Conservation (phyloP, 2,797 vertebrate species). For the Squalus acanthias region DNA sequence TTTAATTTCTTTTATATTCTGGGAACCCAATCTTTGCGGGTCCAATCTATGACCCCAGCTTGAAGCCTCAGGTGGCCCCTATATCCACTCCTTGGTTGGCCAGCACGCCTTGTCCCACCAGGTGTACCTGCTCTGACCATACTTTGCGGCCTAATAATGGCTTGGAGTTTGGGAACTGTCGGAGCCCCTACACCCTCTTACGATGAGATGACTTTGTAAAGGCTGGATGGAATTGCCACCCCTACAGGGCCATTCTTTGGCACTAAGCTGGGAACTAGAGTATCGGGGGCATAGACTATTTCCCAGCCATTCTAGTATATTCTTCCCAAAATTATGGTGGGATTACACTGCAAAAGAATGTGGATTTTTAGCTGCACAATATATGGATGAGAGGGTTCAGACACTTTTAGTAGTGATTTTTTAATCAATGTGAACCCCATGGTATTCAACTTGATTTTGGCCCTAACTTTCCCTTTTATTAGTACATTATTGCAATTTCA, state of each 20-base stretch:
- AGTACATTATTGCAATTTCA: background rate
- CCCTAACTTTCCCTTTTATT: background rate
- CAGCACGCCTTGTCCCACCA: background rate
- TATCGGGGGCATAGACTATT: background rate
- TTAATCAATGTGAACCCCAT: background rate
- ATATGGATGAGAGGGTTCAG: background rate
- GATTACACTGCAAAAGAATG: background rate
- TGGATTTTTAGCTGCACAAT: background rate
- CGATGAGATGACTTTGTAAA: background rate
- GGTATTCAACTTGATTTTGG: background rate
- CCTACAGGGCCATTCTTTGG: background rate
- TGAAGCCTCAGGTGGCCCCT: background rate
- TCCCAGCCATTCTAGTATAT: background rate
- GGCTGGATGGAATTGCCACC: background rate
- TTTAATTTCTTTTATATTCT: background rate
- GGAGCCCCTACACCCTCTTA: background rate
- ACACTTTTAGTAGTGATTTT: background rate
- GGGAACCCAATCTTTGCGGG: background rate
- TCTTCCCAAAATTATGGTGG: background rate
- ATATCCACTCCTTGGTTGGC: background rate
- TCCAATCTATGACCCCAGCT: background rate
- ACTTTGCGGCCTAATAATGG: background rate
- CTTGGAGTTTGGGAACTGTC: background rate
- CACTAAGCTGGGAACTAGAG: background rate
- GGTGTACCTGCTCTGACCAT: background rate